Base-by-base conservation (phyloP, 2,888 invertebrate genomes). In the Dioctria linearis region DNA sequence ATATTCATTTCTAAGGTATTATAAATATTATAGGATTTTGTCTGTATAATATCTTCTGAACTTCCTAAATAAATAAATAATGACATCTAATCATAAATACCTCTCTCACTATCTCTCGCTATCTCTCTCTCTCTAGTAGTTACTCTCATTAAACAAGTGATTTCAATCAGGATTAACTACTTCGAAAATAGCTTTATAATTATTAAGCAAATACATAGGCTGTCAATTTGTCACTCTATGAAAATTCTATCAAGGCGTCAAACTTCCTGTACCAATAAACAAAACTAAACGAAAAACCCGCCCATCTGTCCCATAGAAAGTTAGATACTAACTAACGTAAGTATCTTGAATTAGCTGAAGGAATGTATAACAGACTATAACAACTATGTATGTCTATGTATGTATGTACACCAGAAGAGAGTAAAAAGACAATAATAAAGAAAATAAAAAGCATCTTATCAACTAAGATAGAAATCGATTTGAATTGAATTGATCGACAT, bases 181-280 rank as follows among this genome's bases (percentile, higher is more conserved):
- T 39, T 2, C 4, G 37, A 11, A 37, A 75, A 43, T 57, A 42
- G 43, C 37, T 25, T 40, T 42, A n/a, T 75, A 75, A 61, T 75
- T 46, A 75, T 9, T 37, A 75, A 75, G 75, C 59, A 75, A 75
- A 75, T 25, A 25, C 25, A 25, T 75, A 59, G 6, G 37, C 75
- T 75, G 59, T 43, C 75, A 75, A 75, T 75, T 75, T 75, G 75
- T 59, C 75, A 75, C 61, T 61, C 59, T 57, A 75, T 75, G 75
- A 57, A 61, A 42, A 75, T 75, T 59, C 61, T 42, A 59, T 75
- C 75, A 75, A 25, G 61, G 59, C 61, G 42, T 75, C 37, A 75
- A 59, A 61, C 59, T 75, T 75, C 75, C 75, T 75, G 43, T 46
- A 59, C 57, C 25, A 49, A 75, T 75, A 59, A 25, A 59, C 9